A percentile compares a stretch with the other conserved stretches of the same genome.
Evolutionary conservation across 1,140 invertebrate species (phyloP).

Genomic region (Leptinotarsa lineolata): DNA sequence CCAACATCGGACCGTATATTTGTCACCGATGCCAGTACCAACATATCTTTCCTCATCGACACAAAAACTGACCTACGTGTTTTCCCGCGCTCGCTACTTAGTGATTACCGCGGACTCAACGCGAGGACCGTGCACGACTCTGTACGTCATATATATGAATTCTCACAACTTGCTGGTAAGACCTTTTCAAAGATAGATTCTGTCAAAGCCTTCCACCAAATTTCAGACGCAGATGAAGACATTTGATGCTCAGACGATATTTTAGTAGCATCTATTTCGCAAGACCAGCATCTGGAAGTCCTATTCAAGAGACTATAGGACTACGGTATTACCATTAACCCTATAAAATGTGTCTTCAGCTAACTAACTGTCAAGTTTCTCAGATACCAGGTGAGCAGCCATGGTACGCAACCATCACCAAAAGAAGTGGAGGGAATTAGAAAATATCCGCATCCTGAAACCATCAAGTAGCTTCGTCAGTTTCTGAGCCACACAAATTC

Average conservation of each 20-base stretch:
- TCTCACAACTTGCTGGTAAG: slow-evolving; percentile 49
- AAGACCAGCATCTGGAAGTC: slow-evolving; percentile 38
- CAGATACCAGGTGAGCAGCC: slow-evolving; percentile 40
- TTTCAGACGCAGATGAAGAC: slow-evolving; percentile 51
- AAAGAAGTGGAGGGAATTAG: slow-evolving; percentile 44
- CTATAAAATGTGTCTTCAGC: slow-evolving; percentile 43
- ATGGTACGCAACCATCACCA: slow-evolving; percentile 45
- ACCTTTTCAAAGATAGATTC: slow-evolving; percentile 59
- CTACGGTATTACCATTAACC: slow-evolving; percentile 46
- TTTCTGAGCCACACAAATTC: slow-evolving; percentile 41
- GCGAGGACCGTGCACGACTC: slow-evolving; percentile 49
- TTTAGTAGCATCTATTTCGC: slow-evolving; percentile 56
- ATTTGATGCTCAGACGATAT: slow-evolving; percentile 60
- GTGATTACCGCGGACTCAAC: slow-evolving; percentile 59
- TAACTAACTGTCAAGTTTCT: slow-evolving; percentile 43
- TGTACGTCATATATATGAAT: slow-evolving; percentile 48
- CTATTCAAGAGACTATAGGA: slow-evolving; percentile 41
- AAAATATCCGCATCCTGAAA: slow-evolving; percentile 37
- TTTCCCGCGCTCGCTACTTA: slow-evolving; percentile 32
- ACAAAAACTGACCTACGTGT: slow-evolving; percentile 44
- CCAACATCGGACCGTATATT: slow-evolving; percentile 21
- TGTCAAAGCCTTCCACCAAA: slow-evolving; percentile 58
- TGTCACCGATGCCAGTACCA: slow-evolving; percentile 7
- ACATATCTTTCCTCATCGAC: slow-evolving; percentile 37
- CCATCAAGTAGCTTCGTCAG: slow-evolving; percentile 27